phyloP scores from a whole-genome alignment of 2,888 invertebrate genomes.

The Hydrotaea cyrtoneurina region DNA sequence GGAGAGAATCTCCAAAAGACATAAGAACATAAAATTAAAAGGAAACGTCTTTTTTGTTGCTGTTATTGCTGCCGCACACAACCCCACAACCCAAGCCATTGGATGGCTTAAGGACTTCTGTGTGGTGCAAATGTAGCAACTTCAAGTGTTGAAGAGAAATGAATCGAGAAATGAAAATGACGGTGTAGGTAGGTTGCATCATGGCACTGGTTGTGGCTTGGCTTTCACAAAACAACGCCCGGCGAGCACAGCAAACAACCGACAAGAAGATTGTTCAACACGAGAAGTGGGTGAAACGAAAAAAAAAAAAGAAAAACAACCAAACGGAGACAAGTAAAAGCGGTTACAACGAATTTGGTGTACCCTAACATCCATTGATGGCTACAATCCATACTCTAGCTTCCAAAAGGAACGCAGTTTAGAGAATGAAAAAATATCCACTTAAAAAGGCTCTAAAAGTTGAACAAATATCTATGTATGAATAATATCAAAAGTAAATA shows the following conservation, averaged over 20 bases:
- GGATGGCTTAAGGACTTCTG: constrained; percentile 14
- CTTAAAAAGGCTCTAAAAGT: too few relatives aligned
- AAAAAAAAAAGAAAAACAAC: background rate
- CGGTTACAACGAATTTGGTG: too few relatives aligned
- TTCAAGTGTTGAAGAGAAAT: constrained; percentile 12
- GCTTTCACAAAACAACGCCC: too few relatives aligned
- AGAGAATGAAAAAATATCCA: too few relatives aligned
- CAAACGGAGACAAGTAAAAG: too few relatives aligned
- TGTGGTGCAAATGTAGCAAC: constrained; percentile 8
- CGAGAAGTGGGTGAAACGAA: background rate
- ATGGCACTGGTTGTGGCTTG: background rate
- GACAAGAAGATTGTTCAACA: background rate
- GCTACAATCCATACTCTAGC: too few relatives aligned
- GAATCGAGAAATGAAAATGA: constrained; percentile 17
- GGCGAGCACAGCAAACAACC: background rate
- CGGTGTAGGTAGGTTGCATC: background rate
- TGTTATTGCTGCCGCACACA: background rate
- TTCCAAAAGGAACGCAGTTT: too few relatives aligned
- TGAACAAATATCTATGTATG: too few relatives aligned
- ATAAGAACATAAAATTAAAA: background rate
- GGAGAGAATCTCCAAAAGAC: background rate
- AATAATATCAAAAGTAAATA: too few relatives aligned
- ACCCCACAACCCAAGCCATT: background rate
- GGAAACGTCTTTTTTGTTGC: background rate
- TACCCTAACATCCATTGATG: too few relatives aligned